Evolutionary conservation across 2,113 vertebrate genomes (phyloP).

Genomic region (Gila orcuttii): DNA sequence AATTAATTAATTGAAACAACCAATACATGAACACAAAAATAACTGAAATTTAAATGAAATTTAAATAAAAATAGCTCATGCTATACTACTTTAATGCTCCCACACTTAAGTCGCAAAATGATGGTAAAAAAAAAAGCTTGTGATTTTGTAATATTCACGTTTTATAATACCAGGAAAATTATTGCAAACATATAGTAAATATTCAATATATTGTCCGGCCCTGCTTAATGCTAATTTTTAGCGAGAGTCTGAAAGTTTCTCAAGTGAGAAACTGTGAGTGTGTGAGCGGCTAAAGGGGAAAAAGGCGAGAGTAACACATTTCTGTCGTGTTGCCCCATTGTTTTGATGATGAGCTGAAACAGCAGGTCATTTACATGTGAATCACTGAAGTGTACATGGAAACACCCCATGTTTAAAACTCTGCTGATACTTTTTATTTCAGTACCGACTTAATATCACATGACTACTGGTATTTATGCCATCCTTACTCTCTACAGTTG

Average conservation of each 20-base stretch:
- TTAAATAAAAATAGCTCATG: not conserved
- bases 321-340: not conserved
- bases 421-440: not conserved
- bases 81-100: too few relatives aligned
- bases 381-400: not conserved
- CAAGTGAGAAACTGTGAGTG: not conserved
- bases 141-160: not conserved
- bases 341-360: not conserved
- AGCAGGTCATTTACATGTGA: slow-evolving; percentile 55
- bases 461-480: not conserved
- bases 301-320: not conserved
- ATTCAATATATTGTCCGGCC: not conserved
- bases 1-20: not conserved
- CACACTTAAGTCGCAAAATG: too few relatives aligned
- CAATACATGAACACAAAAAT: not conserved
- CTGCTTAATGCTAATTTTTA: not conserved
- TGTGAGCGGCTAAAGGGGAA: not conserved
- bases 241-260: not conserved
- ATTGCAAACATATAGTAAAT: not conserved
- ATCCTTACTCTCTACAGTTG: not conserved
- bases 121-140: too few relatives aligned
- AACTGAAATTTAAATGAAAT: not conserved
- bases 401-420: not conserved
- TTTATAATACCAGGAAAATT: not conserved
- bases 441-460: not conserved